Percentiles rank a stretch among this genome's conserved stretches.
Evolutionary conservation across 2,113 vertebrate genomes (phyloP).

Genomic region (Leucopternis melanops): DNA sequence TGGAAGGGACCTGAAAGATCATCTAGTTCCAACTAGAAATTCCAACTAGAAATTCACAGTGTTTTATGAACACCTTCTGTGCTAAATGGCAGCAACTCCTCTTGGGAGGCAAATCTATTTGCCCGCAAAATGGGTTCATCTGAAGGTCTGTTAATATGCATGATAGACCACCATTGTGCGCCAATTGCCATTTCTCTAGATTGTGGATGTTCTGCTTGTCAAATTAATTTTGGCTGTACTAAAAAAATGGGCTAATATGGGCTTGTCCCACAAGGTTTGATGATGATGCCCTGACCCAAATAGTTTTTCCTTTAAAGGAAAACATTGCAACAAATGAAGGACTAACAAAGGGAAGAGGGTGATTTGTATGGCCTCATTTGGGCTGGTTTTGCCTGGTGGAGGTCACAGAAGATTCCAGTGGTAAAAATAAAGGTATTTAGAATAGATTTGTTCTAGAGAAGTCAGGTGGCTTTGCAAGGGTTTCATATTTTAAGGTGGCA

Average conservation of each 20-base stretch:
- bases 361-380: neutral
- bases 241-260: neutral
- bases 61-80: neutral
- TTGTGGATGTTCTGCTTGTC: neutral
- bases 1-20: too few relatives aligned
- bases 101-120: neutral
- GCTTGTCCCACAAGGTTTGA: neutral
- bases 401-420: neutral
- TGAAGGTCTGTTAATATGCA: neutral
- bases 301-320: conserved; percentile 34
- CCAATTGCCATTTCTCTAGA: neutral
- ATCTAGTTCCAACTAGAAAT: too few relatives aligned
- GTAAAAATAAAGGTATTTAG: neutral
- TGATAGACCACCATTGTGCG: neutral
- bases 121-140: neutral
- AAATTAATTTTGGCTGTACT: neutral
- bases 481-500: neutral
- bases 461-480: neutral
- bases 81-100: neutral
- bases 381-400: neutral
- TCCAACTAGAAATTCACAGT: neutral
- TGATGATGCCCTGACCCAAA: neutral
- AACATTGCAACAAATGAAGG: neutral
- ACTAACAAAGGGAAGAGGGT: neutral
- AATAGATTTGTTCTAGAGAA: neutral